These are phyloP conservation scores for Nemoura dubitans DNA, from an alignment of 2,888 invertebrate species.

Conservation along the genomic window DNA sequence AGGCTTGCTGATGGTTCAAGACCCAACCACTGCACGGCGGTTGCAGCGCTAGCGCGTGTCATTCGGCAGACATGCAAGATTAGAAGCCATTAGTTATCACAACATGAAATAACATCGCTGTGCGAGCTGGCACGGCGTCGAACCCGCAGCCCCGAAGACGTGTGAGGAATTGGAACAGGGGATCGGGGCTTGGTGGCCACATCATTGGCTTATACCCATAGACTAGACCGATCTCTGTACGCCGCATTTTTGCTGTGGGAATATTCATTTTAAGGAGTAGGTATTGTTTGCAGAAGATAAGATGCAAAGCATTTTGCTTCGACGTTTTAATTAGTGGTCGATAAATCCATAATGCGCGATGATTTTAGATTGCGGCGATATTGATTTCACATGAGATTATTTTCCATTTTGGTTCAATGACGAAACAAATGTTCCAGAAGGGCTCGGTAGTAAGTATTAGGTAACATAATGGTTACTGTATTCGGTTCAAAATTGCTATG, in stretches of 20 bases:
- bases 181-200: background rate
- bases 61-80: background rate
- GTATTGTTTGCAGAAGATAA: background rate
- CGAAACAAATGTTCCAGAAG: too few species aligned
- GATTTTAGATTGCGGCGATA: too few species aligned
- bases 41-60: constrained; percentile 1
- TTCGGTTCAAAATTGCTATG: background rate
- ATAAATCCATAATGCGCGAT: too few species aligned
- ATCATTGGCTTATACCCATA: background rate
- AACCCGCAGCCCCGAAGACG: background rate
- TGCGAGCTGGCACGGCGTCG: background rate
- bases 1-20: background rate
- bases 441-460: too few species aligned
- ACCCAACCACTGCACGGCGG: background rate
- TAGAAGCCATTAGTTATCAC: constrained; percentile 26
- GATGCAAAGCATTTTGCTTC: too few species aligned
- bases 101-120: background rate
- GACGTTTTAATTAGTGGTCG: too few species aligned
- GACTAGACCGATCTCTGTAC: background rate
- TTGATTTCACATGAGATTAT: too few species aligned
- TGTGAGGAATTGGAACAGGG: constrained; percentile 7
- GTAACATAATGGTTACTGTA: background rate
- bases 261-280: background rate
- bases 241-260: background rate
- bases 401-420: too few species aligned